Conservation (phyloP, 2,888 invertebrate genomes). For the Clepsis dumicolana region DNA sequence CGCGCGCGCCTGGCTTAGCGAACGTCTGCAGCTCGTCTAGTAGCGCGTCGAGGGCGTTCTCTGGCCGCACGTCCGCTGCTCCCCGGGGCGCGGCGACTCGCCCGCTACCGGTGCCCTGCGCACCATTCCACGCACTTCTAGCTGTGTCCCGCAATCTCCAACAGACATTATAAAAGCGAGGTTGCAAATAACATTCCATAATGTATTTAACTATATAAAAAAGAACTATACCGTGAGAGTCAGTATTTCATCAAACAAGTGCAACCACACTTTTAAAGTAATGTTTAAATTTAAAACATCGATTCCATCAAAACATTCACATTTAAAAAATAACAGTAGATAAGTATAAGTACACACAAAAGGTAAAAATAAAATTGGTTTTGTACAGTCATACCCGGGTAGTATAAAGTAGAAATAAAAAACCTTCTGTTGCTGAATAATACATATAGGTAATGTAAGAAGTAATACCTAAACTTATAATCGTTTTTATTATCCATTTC, state of each 20-base stretch:
- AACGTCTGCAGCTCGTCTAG: slow-evolving; percentile 97
- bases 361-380: slow-evolving; percentile 66
- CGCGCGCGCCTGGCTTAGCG: slow-evolving; percentile 89
- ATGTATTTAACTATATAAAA: slow-evolving; percentile 40
- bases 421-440: slow-evolving; percentile 51
- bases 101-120: slow-evolving; percentile 74
- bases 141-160: slow-evolving; percentile 68
- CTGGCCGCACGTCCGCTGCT: slow-evolving; percentile 88
- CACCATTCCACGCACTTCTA: slow-evolving; percentile 77
- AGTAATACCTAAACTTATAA: no score
- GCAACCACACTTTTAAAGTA: slow-evolving; percentile 69
- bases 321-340: slow-evolving; percentile 65
- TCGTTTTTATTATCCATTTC: background rate
- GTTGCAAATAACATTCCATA: slow-evolving; percentile 60
- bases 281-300: slow-evolving; percentile 56
- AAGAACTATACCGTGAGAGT: slow-evolving; percentile 18
- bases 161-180: slow-evolving; percentile 70
- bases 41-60: slow-evolving; percentile 99
- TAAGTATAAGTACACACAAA: slow-evolving; percentile 71
- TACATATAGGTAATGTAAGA: background rate
- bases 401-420: slow-evolving; percentile 69
- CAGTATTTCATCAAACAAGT: slow-evolving; percentile 48
- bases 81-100: slow-evolving; percentile 64
- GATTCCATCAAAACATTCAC: slow-evolving; percentile 71
- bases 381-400: slow-evolving; percentile 75